Evolutionary conservation across 2,113 vertebrate species (phyloP).

Genomic region (Thamnophis sirtalis): DNA sequence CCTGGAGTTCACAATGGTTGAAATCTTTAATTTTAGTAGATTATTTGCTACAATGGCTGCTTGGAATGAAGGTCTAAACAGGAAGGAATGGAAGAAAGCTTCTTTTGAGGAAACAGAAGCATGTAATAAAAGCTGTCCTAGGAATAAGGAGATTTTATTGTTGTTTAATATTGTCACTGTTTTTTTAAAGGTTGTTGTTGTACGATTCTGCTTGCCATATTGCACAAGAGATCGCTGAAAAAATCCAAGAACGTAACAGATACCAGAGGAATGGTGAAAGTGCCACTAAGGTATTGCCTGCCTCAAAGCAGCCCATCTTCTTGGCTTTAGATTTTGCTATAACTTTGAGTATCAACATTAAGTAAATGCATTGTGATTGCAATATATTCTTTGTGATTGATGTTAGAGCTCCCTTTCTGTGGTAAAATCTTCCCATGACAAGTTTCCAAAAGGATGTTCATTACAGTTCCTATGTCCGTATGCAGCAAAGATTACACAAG

Average conservation of each 20-base stretch:
- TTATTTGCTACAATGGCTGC: neutral
- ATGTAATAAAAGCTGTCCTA: neutral
- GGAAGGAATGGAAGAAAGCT: neutral
- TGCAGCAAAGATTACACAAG: neutral
- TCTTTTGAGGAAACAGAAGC: neutral
- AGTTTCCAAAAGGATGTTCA: neutral
- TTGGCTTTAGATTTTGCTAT: neutral
- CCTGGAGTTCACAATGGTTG: neutral
- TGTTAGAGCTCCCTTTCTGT: neutral
- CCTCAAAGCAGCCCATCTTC: neutral
- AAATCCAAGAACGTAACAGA: slow-evolving; percentile 84
- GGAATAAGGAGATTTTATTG: neutral
- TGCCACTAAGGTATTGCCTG: slow-evolving; percentile 77
- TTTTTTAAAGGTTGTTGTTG: slow-evolving; percentile 77
- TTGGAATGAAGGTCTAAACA: neutral
- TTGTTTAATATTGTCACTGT: slow-evolving; percentile 16
- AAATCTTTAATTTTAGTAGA: neutral
- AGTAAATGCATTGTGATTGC: neutral
- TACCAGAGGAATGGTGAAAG: slow-evolving; percentile 85
- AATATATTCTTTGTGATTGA: neutral
- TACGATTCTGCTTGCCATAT: slow-evolving; percentile 83
- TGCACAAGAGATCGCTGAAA: slow-evolving; percentile 90
- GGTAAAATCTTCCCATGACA: neutral
- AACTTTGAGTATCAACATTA: neutral
- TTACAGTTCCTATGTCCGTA: neutral